A percentile compares a stretch with the other conserved stretches of the same genome.
Conservation (phyloP, 37 sponge, comb jelly and placozoan genomes). For the Aplysina aerophoba region DNA sequence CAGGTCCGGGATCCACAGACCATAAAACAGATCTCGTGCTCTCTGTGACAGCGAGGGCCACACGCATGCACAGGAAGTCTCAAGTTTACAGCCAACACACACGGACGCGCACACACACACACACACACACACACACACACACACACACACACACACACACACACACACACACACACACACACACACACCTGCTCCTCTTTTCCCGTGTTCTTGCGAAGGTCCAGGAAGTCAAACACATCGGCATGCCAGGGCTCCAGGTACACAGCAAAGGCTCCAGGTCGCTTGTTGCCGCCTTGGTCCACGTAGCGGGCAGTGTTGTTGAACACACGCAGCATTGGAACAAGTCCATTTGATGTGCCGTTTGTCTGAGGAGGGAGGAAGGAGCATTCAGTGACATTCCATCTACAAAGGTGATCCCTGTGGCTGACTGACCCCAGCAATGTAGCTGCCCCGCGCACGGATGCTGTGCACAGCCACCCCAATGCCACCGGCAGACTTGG, state of each 20-base stretch:
- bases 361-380: conserved; percentile 70
- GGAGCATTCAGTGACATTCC: neutral
- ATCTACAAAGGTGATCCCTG: conserved; percentile 1
- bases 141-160: neutral
- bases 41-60: conserved; percentile 39
- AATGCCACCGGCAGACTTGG: conserved; percentile 99
- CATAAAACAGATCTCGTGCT: conserved; percentile 96
- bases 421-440: conserved; percentile 81
- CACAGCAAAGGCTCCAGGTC: conserved; percentile 99
- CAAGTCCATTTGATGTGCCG: conserved; percentile 95
- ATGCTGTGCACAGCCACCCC: conserved; percentile 92
- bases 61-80: neutral
- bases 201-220: conserved; percentile 97
- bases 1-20: conserved; percentile 97
- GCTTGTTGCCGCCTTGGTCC: conserved; percentile 98
- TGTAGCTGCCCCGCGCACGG: conserved; percentile 93
- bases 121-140: neutral
- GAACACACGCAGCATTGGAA: conserved; percentile 97
- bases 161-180: neutral
- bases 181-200: conserved; percentile 85
- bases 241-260: conserved; percentile 99
- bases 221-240: conserved; percentile 95
- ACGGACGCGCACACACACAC: neutral
- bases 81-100: neutral
- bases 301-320: conserved; percentile 99